Evolutionary conservation across 2,888 invertebrate genomes (phyloP).

Genomic region (Agriopis aurantiaria): DNA sequence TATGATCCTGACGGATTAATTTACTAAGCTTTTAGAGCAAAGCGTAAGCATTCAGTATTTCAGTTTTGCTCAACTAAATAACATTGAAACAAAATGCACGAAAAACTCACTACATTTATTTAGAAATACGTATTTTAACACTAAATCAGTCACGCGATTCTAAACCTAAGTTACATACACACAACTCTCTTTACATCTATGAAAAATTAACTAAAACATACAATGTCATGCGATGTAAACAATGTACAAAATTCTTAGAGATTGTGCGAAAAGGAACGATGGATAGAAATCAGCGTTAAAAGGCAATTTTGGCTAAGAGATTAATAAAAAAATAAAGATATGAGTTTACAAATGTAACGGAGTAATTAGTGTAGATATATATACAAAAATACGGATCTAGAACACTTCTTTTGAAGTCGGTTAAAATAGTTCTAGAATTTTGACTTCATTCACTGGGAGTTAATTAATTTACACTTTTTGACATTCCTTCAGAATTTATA

Average conservation of each 20-base stretch:
- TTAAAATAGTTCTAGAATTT: not conserved
- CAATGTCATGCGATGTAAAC: slow-evolving; percentile 40
- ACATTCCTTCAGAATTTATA: too few relatives aligned
- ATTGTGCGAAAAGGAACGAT: slow-evolving; percentile 43
- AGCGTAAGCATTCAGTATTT: slow-evolving; percentile 65
- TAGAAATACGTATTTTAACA: slow-evolving; percentile 53
- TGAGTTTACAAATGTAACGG: too few relatives aligned
- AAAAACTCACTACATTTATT: slow-evolving; percentile 67
- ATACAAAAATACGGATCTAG: too few relatives aligned
- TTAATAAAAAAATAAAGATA: not conserved
- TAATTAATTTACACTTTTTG: not conserved
- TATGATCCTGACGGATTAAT: slow-evolving; percentile 20
- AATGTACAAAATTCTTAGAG: slow-evolving; percentile 32
- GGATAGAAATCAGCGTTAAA: slow-evolving; percentile 23
- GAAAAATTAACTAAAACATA: slow-evolving; percentile 35
- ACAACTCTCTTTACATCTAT: slow-evolving; percentile 44
- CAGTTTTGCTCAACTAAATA: slow-evolving; percentile 26
- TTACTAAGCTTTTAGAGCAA: slow-evolving; percentile 63
- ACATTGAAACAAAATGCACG: slow-evolving; percentile 51
- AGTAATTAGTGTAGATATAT: too few relatives aligned
- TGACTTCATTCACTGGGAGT: not conserved
- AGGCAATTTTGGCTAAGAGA: slow-evolving; percentile 30
- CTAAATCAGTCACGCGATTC: slow-evolving; percentile 81
- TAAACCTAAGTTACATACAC: slow-evolving; percentile 63
- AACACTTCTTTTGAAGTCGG: too few relatives aligned